Percentiles rank a stretch among this genome's conserved stretches.
These are phyloP conservation scores for Oreochromis spilurus DNA, from an alignment of 2,113 vertebrate species.

Conservation along the genomic window DNA sequence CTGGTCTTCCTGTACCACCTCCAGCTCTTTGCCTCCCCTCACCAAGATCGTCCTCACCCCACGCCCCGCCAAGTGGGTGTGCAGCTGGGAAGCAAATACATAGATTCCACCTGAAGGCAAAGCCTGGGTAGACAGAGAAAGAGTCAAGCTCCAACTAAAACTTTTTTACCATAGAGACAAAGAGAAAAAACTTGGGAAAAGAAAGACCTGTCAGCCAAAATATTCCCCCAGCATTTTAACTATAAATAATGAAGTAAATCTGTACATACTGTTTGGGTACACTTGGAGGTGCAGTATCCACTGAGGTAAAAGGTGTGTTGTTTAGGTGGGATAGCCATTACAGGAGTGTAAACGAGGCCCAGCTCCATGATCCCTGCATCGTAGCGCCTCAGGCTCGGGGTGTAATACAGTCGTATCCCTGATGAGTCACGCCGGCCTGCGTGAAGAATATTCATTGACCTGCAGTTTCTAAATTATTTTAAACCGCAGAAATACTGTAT, in stretches of 20 bases:
- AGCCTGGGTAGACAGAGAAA: conserved; percentile 67
- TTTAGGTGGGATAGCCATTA: conserved; percentile 88
- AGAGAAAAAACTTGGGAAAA: not conserved
- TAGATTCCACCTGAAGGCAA: conserved; percentile 80
- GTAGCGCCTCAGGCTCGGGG: conserved; percentile 71
- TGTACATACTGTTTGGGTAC: conserved; percentile 82
- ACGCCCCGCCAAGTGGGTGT: conserved; percentile 88
- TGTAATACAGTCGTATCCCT: conserved; percentile 87
- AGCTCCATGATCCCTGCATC: conserved; percentile 94
- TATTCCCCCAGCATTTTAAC: not conserved
- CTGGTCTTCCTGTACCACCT: conserved; percentile 83
- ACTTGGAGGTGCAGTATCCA: conserved; percentile 89
- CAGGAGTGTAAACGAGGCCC: conserved; percentile 88
- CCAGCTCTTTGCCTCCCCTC: conserved; percentile 73
- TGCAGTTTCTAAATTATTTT: not conserved
- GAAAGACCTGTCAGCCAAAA: not conserved
- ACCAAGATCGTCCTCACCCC: conserved; percentile 82
- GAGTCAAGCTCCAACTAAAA: not conserved
- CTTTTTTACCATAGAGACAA: not conserved
- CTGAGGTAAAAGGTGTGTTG: conserved; percentile 78
- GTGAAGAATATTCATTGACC: not conserved
- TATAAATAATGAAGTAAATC: not conserved
- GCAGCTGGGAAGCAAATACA: conserved; percentile 94
- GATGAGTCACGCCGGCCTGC: conserved; percentile 83
- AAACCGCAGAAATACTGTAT: not conserved